Base-by-base conservation (phyloP, 2,888 invertebrate species). In the Marasmarcha lunaedactyla region DNA sequence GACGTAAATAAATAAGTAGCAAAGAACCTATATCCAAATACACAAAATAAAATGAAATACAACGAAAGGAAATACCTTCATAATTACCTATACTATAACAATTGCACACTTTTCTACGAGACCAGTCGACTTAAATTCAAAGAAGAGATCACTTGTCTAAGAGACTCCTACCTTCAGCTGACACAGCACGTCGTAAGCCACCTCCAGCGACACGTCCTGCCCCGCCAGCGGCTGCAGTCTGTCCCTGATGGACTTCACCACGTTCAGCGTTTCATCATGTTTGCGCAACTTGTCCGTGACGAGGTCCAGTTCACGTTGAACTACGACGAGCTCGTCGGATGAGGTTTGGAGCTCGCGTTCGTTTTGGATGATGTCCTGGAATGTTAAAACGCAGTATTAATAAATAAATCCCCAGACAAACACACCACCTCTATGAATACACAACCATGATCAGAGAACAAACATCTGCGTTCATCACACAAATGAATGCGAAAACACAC, bases 361-460 rank as follows among this genome's bases (percentile, higher is more conserved):
- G 53, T 93, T 91, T 51, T 90, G 87, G 40, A 98, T 91, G 39
- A 99, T 98, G 49, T 97, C 93, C 87, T 89, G 54, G 12, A 12
- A 13, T 4, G 14, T 33, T 4, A 33, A n/a, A n/a, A n/a, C n/a
- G n/a, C n/a, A n/a, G n/a, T 7, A 10, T n/a, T n/a, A n/a, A n/a
- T n/a, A n/a, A n/a, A n/a, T n/a, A n/a, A n/a, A n/a, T n/a, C n/a
- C n/a, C n/a, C n/a, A n/a, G n/a, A n/a, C n/a, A n/a, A n/a, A n/a
- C n/a, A n/a, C n/a, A n/a, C n/a, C n/a, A n/a, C n/a, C n/a, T n/a
- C n/a, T n/a, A n/a, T n/a, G n/a, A n/a, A n/a, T n/a, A n/a, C 37
- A 38, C 47, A 13, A 27, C 37, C 25, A 37, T 27, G 9, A 34
- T 36, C 12, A 14, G 36, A 7, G 13, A 26, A 33, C 9, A 34